phyloP scores from a whole-genome alignment of 2,113 vertebrate genomes.

The Laticauda colubrina region DNA sequence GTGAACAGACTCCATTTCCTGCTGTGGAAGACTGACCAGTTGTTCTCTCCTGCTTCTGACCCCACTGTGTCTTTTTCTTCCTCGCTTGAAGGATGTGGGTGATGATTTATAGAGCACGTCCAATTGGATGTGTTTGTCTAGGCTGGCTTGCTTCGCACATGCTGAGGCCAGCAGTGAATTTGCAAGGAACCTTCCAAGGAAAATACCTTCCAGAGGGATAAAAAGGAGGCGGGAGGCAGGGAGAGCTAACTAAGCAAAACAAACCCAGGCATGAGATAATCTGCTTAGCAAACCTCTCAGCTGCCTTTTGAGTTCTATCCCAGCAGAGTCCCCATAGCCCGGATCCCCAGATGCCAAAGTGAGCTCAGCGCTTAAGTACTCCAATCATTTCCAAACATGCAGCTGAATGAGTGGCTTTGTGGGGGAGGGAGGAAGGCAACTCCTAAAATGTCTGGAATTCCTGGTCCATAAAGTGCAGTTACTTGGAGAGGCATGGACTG shows the following conservation, averaged over 20 bases:
- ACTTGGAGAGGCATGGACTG: not conserved
- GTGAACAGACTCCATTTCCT: constrained; percentile 70
- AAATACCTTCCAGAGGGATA: constrained; percentile 70
- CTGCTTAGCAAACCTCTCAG: constrained; percentile 65
- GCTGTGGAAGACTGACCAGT: constrained; percentile 66
- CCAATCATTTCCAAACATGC: not conserved
- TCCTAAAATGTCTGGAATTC: constrained; percentile 16
- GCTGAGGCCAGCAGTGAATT: constrained; percentile 63
- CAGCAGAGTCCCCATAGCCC: constrained; percentile 24
- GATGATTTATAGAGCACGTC: constrained; percentile 77
- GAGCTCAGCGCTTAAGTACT: constrained; percentile 5
- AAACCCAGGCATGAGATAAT: constrained; percentile 61
- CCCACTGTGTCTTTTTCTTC: constrained; percentile 54
- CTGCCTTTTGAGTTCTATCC: constrained; percentile 30
- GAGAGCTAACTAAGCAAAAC: constrained; percentile 70
- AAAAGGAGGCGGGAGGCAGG: constrained; percentile 49
- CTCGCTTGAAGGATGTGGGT: constrained; percentile 72
- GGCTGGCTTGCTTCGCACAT: constrained; percentile 56
- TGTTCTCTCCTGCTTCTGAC: constrained; percentile 45
- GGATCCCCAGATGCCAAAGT: constrained; percentile 32
- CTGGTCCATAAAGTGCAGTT: not conserved
- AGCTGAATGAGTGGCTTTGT: constrained; percentile 2
- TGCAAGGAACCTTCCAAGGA: constrained; percentile 70
- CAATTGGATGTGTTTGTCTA: constrained; percentile 71
- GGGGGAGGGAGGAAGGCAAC: not conserved